phyloP scores from a whole-genome alignment of 37 sponge, comb jelly and placozoan species.

The Hexactinellida sp. region DNA sequence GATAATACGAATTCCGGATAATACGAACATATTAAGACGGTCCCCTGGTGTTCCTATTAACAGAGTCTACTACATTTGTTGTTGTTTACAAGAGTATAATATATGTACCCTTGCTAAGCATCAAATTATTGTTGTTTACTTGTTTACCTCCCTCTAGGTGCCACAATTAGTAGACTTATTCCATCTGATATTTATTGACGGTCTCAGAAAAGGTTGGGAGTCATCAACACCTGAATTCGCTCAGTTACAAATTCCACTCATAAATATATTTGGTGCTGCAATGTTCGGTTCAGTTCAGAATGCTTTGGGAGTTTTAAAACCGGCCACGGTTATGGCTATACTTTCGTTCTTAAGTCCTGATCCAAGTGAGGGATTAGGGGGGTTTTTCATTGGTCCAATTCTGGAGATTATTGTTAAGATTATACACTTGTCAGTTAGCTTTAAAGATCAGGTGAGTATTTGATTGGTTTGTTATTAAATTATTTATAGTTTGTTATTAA shows the following conservation, averaged over 20 bases:
- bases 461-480: no score
- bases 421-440: neutral
- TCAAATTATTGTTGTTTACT: no score
- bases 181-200: neutral
- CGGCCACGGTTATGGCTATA: neutral
- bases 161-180: neutral
- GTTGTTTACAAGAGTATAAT: no score
- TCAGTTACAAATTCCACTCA: neutral
- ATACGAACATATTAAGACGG: no score
- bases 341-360: neutral
- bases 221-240: neutral
- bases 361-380: neutral
- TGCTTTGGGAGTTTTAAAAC: neutral
- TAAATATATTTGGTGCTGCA: neutral
- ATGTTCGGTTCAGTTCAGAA: neutral
- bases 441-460: neutral
- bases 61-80: no score
- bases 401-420: slow-evolving; percentile 7
- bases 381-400: neutral
- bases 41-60: no score
- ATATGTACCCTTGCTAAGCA: no score
- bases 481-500: no score
- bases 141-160: neutral
- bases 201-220: neutral
- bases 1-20: no score